A percentile compares a stretch with the other conserved stretches of the same genome.
phyloP scores from a whole-genome alignment of 2,113 vertebrate species.

The Pseudonaja textilis region DNA sequence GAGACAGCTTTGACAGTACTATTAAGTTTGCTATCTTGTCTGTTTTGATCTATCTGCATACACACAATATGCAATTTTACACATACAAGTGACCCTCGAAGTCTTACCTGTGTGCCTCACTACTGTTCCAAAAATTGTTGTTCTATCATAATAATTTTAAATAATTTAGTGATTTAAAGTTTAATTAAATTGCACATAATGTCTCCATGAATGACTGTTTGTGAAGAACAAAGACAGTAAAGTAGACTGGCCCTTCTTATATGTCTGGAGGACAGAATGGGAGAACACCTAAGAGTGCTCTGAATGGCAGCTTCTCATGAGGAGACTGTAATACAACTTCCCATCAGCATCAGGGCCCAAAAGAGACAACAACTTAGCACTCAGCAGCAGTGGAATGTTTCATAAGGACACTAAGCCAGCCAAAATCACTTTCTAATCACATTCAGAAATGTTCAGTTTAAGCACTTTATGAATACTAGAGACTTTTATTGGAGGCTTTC shows the following conservation, averaged over 20 bases:
- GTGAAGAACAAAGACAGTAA: neutral
- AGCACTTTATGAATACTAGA: too few species aligned
- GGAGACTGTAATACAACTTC: neutral
- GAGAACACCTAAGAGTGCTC: neutral
- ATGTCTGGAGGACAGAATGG: neutral
- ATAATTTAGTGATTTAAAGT: neutral
- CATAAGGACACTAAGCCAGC: neutral
- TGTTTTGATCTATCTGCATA: neutral
- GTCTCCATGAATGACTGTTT: neutral
- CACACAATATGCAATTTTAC: too few species aligned
- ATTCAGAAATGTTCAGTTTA: too few species aligned
- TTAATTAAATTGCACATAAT: neutral
- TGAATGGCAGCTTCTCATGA: neutral
- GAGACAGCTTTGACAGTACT: too few species aligned
- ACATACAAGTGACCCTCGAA: neutral
- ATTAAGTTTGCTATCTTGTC: too few species aligned
- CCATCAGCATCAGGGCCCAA: neutral
- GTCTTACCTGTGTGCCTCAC: neutral
- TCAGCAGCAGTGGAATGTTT: neutral
- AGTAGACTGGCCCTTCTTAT: neutral
- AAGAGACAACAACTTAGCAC: neutral
- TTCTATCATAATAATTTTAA: neutral
- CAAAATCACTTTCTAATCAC: neutral
- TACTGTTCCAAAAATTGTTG: neutral
- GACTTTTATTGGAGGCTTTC: neutral